A percentile compares a stretch with the other conserved stretches of the same genome.
These are phyloP conservation scores for Emydura subglobosa DNA, from an alignment of 2,113 vertebrate genomes.

Conservation along the genomic window DNA sequence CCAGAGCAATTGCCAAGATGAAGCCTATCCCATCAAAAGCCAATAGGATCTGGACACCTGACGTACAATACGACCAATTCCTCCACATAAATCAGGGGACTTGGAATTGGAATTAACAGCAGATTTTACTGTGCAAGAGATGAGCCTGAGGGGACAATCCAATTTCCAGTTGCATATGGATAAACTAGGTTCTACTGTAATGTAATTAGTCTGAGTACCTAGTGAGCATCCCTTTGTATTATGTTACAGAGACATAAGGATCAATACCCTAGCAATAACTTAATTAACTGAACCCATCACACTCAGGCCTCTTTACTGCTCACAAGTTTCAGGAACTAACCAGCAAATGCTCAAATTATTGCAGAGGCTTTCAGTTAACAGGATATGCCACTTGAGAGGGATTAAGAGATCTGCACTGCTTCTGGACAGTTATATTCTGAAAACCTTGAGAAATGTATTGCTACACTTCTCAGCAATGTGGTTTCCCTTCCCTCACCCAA, in stretches of 20 bases:
- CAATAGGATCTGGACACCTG: neutral
- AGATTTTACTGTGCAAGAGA: neutral
- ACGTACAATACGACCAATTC: neutral
- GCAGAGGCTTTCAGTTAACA: neutral
- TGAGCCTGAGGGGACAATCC: neutral
- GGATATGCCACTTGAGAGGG: neutral
- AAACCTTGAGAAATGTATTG: neutral
- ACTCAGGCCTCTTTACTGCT: neutral
- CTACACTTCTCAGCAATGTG: neutral
- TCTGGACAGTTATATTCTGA: neutral
- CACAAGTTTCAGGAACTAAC: neutral
- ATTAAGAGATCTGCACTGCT: neutral
- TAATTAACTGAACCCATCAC: neutral
- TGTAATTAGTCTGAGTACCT: neutral
- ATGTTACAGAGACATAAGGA: neutral
- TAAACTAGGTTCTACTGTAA: neutral
- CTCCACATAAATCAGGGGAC: neutral
- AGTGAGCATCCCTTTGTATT: neutral
- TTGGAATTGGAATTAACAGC: neutral
- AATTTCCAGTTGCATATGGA: neutral
- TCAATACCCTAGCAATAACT: neutral
- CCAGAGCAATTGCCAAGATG: neutral
- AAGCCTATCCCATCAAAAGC: neutral
- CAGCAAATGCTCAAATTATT: neutral
- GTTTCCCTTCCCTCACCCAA: neutral